Percentiles rank a stretch among this genome's conserved stretches.
Conservation (phyloP, 1,140 invertebrate species). For the Aphelinus atriplicis region DNA sequence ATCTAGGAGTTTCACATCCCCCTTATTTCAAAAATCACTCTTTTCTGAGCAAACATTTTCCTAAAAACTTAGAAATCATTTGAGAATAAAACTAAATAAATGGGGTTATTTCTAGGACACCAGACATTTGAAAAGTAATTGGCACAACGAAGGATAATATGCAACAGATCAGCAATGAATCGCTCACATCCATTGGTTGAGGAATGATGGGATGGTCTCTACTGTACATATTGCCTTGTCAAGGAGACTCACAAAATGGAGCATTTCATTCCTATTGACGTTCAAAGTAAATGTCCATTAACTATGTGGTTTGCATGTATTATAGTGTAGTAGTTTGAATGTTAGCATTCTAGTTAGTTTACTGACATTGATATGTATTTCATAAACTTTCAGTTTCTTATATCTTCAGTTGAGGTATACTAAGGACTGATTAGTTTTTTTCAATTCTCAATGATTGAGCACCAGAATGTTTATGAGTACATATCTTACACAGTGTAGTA, state of each 20-base stretch:
- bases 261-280: conserved; percentile 39
- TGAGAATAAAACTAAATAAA: conserved; percentile 26
- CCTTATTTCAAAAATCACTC: too few relatives aligned
- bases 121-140: conserved; percentile 30
- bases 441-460: too few relatives aligned
- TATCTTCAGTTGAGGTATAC: too few relatives aligned
- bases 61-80: conserved; percentile 1
- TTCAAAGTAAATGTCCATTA: conserved; percentile 38
- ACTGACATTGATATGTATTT: too few relatives aligned
- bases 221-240: conserved; percentile 34
- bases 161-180: conserved; percentile 35
- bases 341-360: neutral
- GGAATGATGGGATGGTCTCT: conserved; percentile 39
- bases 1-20: too few relatives aligned
- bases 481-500: too few relatives aligned
- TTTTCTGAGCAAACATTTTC: neutral
- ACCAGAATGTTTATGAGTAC: too few relatives aligned
- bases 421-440: too few relatives aligned
- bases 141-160: conserved; percentile 30
- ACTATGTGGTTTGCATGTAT: conserved; percentile 29
- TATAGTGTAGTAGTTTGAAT: conserved; percentile 2
- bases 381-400: too few relatives aligned
- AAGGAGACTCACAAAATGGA: conserved; percentile 38
- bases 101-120: conserved; percentile 31
- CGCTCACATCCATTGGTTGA: conserved; percentile 32